Conservation (phyloP, 2,113 vertebrate species). For the Symphodus melops region DNA sequence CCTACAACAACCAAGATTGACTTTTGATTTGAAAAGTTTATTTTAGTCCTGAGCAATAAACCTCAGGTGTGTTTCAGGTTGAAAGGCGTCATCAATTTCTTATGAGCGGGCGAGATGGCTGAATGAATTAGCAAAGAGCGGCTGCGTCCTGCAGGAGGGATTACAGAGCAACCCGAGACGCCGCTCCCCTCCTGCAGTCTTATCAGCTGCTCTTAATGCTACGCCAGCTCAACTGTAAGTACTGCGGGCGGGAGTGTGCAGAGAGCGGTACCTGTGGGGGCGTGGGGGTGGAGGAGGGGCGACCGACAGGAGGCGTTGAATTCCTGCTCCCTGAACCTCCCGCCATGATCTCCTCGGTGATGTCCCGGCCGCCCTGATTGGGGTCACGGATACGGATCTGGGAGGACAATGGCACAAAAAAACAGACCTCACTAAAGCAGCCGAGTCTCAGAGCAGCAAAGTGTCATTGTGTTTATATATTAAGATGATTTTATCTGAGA, state of each 20-base stretch:
- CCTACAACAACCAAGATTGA: neutral
- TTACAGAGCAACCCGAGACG: conserved; percentile 37
- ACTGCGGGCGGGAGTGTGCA: neutral
- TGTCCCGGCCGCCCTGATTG: conserved; percentile 96
- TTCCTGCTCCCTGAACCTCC: conserved; percentile 93
- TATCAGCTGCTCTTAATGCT: conserved; percentile 28
- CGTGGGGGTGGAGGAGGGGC: conserved; percentile 91
- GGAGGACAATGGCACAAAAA: conserved; percentile 71
- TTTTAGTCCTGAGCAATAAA: neutral
- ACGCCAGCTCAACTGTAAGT: neutral
- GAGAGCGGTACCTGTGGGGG: conserved; percentile 90
- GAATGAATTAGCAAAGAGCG: conserved; percentile 13
- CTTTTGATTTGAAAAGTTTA: neutral
- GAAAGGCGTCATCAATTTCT: conserved; percentile 26
- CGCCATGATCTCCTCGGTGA: conserved; percentile 99
- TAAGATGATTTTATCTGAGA: neutral
- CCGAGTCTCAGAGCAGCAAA: conserved; percentile 19
- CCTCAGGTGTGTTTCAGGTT: neutral
- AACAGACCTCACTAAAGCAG: conserved; percentile 70
- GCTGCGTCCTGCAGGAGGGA: conserved; percentile 4
- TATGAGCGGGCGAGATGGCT: neutral
- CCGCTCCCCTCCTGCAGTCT: neutral
- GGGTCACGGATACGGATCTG: conserved; percentile 99
- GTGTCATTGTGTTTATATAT: neutral
- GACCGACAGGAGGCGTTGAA: conserved; percentile 91